Conservation (phyloP, 2,888 invertebrate species). For the Archips xylosteana region DNA sequence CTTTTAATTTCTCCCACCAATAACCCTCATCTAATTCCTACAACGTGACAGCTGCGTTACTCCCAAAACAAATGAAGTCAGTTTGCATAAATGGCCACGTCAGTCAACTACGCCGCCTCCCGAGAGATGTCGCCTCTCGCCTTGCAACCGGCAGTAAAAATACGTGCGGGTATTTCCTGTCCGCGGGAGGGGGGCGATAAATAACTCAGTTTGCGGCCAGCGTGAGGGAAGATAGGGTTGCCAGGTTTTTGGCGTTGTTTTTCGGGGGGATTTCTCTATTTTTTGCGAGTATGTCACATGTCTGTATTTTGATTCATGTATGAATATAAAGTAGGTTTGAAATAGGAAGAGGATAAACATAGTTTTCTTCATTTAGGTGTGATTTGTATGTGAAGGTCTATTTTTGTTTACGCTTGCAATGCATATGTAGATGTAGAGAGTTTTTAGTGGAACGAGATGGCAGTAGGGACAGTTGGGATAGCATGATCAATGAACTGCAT, state of each 20-base stretch:
- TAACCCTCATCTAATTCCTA: background rate
- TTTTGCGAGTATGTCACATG: slow-evolving; percentile 33
- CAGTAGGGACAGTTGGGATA: no score
- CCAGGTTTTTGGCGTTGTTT: slow-evolving; percentile 35
- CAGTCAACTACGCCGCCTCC: slow-evolving; percentile 29
- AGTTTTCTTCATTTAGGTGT: background rate
- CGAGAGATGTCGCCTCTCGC: slow-evolving; percentile 41
- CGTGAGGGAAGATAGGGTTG: slow-evolving; percentile 40
- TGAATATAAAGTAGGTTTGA: slow-evolving; percentile 29
- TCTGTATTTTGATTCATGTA: slow-evolving; percentile 34
- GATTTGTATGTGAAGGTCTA: background rate
- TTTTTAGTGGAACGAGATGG: no score
- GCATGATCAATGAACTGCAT: no score
- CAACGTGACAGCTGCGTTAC: slow-evolving; percentile 11
- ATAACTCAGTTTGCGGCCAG: slow-evolving; percentile 43
- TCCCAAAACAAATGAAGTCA: slow-evolving; percentile 39
- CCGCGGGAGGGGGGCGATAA: slow-evolving; percentile 39
- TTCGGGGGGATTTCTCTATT: slow-evolving; percentile 34
- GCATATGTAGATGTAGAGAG: no score
- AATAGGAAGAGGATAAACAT: background rate
- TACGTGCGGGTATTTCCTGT: slow-evolving; percentile 43
- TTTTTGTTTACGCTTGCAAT: background rate
- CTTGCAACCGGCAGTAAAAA: slow-evolving; percentile 42
- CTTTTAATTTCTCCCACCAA: background rate
- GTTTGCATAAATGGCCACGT: slow-evolving; percentile 40